These are phyloP conservation scores for Mycogona germanica DNA, from an alignment of 2,888 invertebrate genomes.

Conservation along the genomic window DNA sequence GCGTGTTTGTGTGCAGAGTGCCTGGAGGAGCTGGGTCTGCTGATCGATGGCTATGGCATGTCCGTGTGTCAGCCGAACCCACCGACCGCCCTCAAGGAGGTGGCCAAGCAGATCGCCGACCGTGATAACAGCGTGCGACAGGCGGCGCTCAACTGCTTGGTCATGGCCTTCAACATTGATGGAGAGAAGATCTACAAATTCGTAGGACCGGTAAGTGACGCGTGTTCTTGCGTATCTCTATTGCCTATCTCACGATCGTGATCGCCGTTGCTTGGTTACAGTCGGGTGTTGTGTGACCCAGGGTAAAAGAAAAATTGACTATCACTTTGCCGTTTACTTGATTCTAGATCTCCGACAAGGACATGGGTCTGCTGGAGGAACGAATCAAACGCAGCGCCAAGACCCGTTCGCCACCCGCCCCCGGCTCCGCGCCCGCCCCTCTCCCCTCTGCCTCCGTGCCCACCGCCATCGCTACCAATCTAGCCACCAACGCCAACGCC, in stretches of 20 bases:
- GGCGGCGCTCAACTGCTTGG: constrained; percentile 87
- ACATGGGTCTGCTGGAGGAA: constrained; percentile 85
- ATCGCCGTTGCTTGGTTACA: neutral
- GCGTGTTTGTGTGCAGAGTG: constrained; percentile 50
- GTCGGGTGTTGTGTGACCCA: neutral
- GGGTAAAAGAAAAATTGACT: too few species aligned
- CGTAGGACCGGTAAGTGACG: constrained; percentile 69
- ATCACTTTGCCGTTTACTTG: neutral
- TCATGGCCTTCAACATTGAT: constrained; percentile 76
- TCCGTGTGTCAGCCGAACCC: constrained; percentile 70
- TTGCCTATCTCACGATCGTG: too few species aligned
- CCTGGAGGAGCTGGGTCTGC: constrained; percentile 73
- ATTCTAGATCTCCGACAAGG: constrained; percentile 77
- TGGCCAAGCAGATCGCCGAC: constrained; percentile 91
- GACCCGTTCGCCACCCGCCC: constrained; percentile 28
- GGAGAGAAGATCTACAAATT: constrained; percentile 86
- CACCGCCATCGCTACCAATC: constrained; percentile 38
- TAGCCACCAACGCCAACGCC: constrained; percentile 32
- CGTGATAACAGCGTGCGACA: constrained; percentile 91
- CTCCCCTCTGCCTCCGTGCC: constrained; percentile 33
- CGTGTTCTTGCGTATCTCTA: too few species aligned
- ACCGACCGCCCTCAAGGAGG: constrained; percentile 66
- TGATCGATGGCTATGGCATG: constrained; percentile 76
- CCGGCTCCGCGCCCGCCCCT: constrained; percentile 2
- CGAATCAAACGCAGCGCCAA: constrained; percentile 83